These are phyloP conservation scores for Trichogramma dendrolimi DNA, from an alignment of 2,888 invertebrate genomes.

Conservation along the genomic window DNA sequence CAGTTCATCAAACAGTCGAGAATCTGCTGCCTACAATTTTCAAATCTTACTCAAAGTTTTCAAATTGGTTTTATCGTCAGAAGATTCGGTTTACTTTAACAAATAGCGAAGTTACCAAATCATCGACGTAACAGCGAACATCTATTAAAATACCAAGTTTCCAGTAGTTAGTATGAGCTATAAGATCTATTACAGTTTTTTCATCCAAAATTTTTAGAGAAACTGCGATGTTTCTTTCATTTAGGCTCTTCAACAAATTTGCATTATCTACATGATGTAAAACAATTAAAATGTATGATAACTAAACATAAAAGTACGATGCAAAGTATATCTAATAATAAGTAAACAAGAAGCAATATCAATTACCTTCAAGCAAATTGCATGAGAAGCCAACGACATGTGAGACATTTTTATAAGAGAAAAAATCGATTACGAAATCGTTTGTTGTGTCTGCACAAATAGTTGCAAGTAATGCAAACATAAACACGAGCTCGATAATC, in stretches of 20 bases:
- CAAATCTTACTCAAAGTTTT: no score
- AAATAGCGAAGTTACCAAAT: not conserved
- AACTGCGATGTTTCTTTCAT: not conserved
- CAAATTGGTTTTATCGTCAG: not conserved
- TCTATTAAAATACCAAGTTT: slow-evolving; percentile 9
- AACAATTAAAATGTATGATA: not conserved
- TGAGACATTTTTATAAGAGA: slow-evolving; percentile 12
- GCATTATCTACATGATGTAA: slow-evolving; percentile 1
- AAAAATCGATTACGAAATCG: slow-evolving; percentile 18
- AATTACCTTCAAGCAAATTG: slow-evolving; percentile 14
- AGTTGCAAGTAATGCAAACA: not conserved
- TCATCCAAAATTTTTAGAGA: not conserved
- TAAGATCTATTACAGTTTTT: not conserved
- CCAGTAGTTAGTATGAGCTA: not conserved
- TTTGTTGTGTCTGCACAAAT: slow-evolving; percentile 6
- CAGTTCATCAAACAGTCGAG: slow-evolving; percentile 19
- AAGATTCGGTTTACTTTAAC: slow-evolving; percentile 7
- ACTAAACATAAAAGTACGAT: no score
- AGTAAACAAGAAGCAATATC: not conserved
- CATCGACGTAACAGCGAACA: not conserved
- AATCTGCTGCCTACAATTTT: slow-evolving; percentile 15
- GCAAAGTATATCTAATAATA: slow-evolving; percentile 21
- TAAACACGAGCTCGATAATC: not conserved
- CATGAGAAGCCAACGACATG: slow-evolving; percentile 21
- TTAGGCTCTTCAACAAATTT: not conserved